A percentile compares a stretch with the other conserved stretches of the same genome.
phyloP scores from a whole-genome alignment of 1,140 invertebrate genomes.

The Bombus consobrinus region DNA sequence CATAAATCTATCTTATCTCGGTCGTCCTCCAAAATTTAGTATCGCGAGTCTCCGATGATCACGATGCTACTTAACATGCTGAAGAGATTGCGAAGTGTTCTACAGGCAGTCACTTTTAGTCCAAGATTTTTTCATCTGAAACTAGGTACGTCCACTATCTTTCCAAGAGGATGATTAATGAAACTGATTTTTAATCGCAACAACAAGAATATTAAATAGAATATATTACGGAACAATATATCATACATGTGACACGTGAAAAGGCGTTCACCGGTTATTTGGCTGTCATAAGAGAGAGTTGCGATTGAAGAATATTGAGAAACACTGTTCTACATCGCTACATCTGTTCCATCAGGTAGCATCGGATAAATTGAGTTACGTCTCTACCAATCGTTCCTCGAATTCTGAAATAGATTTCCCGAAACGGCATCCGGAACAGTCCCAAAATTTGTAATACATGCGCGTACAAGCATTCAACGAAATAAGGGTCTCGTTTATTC shows the following conservation, averaged over 20 bases:
- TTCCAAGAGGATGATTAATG: too few species aligned
- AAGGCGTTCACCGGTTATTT: background rate
- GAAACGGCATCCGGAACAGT: background rate
- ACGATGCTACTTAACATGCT: too few species aligned
- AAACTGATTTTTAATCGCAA: too few species aligned
- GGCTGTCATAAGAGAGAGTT: background rate
- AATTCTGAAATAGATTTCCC: background rate
- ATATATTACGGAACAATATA: too few species aligned
- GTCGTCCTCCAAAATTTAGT: too few species aligned
- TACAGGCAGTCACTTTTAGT: too few species aligned
- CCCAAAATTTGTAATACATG: constrained; percentile 11
- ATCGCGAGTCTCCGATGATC: too few species aligned
- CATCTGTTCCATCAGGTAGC: background rate
- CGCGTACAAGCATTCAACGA: constrained; percentile 19
- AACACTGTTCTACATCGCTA: background rate
- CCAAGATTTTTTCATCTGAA: too few species aligned
- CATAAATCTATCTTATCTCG: too few species aligned
- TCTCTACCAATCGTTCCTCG: background rate
- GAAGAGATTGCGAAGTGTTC: too few species aligned
- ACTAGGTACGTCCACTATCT: too few species aligned
- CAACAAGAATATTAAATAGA: too few species aligned
- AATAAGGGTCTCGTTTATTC: constrained; percentile 33
- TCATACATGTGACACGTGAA: background rate
- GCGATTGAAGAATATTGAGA: background rate
- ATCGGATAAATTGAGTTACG: background rate